Base-by-base conservation (phyloP, 2,888 invertebrate genomes). In the Clanis bilineata region DNA sequence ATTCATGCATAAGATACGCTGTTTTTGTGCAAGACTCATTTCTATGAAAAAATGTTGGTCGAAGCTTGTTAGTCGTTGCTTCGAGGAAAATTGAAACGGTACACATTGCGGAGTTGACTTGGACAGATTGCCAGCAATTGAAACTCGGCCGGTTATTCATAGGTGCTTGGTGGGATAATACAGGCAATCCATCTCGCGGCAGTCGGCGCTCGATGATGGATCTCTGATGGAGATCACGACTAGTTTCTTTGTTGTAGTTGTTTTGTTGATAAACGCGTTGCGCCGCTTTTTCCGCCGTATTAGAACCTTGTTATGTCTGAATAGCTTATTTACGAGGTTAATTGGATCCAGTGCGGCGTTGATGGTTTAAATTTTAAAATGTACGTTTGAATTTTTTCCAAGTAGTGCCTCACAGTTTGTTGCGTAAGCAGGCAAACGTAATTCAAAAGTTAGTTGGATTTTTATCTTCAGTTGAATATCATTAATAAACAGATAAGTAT, bases 171-270 rank as follows among this genome's bases (percentile, higher is more conserved):
- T 80, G 84, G 83, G 82, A 86, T 89, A 89, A 89, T 87, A 82
- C 77, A 78, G 76, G 83, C 85, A 80, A 90, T 90, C 88, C 84
- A 87, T 92, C 90, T 86, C 82, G 76, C 73, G 76, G 77, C 80
- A 77, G 79, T 79, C 77, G 69, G 71, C 76, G 73, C 74, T 74
- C 79, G 82, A 83, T 88, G 90, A 88, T 88, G 86, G 89, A 88
- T 85, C 85, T 82, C 80, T 84, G 89, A 90, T 88, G 89, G 83
- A 74, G 83, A 84, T 88, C 87, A 87, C 89, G 90, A 88, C 83
- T 86, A 69, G 81, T 78, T 79, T 73, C 79, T 83, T 84, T 85
- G 86, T 89, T 87, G 84, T 87, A 41, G 88, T 87, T 88, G 83
- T 80, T 83, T 82, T 74, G 83, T 86, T 83, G 80, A 79, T 90